phyloP scores from a whole-genome alignment of 1,140 invertebrate species.

The Sitodiplosis mosellana region DNA sequence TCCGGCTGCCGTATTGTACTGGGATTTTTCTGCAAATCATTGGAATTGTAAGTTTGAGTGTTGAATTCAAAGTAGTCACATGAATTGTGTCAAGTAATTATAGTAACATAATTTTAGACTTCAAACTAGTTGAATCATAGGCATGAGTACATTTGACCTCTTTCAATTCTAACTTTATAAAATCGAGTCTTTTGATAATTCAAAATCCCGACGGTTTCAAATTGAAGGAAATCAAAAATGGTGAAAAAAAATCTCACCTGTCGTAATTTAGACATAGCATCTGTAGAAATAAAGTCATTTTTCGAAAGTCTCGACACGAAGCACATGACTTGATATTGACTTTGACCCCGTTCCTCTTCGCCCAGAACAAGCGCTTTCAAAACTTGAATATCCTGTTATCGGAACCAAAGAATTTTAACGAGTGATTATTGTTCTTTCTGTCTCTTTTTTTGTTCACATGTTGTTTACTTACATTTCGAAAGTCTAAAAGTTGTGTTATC shows the following conservation, averaged over 20 bases:
- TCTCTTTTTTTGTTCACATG: too few relatives aligned
- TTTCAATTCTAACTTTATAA: not conserved
- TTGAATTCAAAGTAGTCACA: too few relatives aligned
- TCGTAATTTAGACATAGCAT: conserved; percentile 92
- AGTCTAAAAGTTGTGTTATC: conserved; percentile 83
- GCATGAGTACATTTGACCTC: too few relatives aligned
- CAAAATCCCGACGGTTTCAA: not conserved
- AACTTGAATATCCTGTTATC: conserved; percentile 78
- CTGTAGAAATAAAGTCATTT: conserved; percentile 84
- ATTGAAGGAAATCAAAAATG: conserved; percentile 1
- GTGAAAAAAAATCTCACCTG: conserved; percentile 43
- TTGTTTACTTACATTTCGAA: conserved; percentile 61
- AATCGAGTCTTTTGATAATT: not conserved
- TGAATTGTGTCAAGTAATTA: too few relatives aligned
- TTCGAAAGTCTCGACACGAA: conserved; percentile 79
- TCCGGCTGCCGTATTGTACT: conserved; percentile 68
- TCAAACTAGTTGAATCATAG: too few relatives aligned
- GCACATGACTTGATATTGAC: conserved; percentile 78
- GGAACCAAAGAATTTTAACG: too few relatives aligned
- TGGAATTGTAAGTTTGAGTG: too few relatives aligned
- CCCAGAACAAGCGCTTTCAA: conserved; percentile 80
- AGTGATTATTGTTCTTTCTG: too few relatives aligned
- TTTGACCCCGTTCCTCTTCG: conserved; percentile 84
- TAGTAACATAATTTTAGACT: too few relatives aligned
- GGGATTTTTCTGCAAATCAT: conserved; percentile 79